Evolutionary conservation across 2,797 vertebrate genomes (phyloP).

Genomic region (Chelmon rostratus): DNA sequence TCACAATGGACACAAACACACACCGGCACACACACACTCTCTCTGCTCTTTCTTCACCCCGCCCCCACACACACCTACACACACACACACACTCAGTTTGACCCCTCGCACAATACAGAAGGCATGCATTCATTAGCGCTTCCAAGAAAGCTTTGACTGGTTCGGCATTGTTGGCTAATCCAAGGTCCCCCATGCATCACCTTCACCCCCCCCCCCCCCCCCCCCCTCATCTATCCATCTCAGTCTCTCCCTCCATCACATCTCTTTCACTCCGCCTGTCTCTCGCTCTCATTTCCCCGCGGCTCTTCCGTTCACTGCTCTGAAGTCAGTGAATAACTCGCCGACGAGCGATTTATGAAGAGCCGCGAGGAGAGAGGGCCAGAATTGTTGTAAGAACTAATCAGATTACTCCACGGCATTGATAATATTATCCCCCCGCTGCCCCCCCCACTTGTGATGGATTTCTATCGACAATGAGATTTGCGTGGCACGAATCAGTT

Average conservation of each 20-base stretch:
- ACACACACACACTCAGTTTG: slow-evolving; percentile 56
- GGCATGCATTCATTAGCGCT: slow-evolving; percentile 73
- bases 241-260: not conserved
- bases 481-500: slow-evolving; percentile 22
- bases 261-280: slow-evolving; percentile 2
- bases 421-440: slow-evolving; percentile 12
- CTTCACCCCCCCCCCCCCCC: slow-evolving; percentile 32
- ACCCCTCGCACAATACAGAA: slow-evolving; percentile 69
- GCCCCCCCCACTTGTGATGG: not conserved
- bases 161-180: slow-evolving; percentile 67
- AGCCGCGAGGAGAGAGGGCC: slow-evolving; percentile 23
- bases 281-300: not conserved
- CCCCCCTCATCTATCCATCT: slow-evolving; percentile 12
- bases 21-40: not conserved
- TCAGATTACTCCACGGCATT: slow-evolving; percentile 71
- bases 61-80: slow-evolving; percentile 24
- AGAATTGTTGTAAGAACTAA: slow-evolving; percentile 62
- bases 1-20: slow-evolving; percentile 36
- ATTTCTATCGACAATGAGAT: slow-evolving; percentile 45
- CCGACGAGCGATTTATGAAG: slow-evolving; percentile 7
- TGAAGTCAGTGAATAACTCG: slow-evolving; percentile 4
- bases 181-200: slow-evolving; percentile 71
- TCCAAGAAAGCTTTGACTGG: slow-evolving; percentile 68
- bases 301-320: not conserved
- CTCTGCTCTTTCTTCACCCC: not conserved